A percentile compares a stretch with the other conserved stretches of the same genome.
Evolutionary conservation across 2,113 vertebrate species (phyloP).

Genomic region (Elanoides forficatus): DNA sequence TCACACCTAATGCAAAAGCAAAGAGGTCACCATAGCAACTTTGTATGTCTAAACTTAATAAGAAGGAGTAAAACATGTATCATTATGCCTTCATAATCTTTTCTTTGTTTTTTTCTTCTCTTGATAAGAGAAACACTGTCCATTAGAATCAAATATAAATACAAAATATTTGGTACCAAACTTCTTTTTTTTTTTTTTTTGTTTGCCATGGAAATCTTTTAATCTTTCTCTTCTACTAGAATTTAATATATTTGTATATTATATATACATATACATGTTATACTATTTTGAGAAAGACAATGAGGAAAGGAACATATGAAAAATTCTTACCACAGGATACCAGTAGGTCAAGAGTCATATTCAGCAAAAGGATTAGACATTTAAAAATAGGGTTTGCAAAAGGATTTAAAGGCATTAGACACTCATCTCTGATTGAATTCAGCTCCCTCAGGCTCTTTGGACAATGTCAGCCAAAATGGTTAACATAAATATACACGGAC

Average conservation of each 20-base stretch:
- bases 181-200: not conserved
- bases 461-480: not conserved
- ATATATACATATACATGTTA: not conserved
- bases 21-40: conserved; percentile 6
- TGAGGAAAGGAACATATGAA: not conserved
- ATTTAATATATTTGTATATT: not conserved
- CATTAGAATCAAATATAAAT: not conserved
- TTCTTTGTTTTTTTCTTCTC: not conserved
- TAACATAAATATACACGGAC: not conserved
- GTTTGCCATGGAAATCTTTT: not conserved
- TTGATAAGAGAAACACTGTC: not conserved
- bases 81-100: not conserved
- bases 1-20: not conserved
- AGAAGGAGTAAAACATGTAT: not conserved
- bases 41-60: not conserved
- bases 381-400: not conserved
- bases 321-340: not conserved
- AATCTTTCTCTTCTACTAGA: not conserved
- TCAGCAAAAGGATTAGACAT: not conserved
- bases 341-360: not conserved
- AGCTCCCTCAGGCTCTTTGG: not conserved
- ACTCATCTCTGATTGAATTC: not conserved
- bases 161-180: not conserved
- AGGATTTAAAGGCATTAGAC: not conserved
- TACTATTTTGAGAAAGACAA: not conserved